Conservation (phyloP, 1,140 invertebrate genomes). For the Lepidotrigona ventralis region DNA sequence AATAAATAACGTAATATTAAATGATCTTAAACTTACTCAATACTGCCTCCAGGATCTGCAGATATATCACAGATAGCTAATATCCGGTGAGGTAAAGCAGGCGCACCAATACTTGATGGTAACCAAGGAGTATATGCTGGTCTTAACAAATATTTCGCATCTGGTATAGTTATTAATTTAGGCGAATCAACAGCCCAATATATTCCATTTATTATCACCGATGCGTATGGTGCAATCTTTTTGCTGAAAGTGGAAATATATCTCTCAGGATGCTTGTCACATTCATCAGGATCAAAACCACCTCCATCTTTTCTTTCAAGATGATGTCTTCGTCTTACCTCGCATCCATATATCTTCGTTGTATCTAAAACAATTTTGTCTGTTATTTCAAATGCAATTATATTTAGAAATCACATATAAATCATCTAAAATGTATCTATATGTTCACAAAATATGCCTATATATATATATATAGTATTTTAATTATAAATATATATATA, state of each 20-base stretch:
- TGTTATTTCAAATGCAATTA: neutral
- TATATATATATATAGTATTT: neutral
- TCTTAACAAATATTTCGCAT: slow-evolving; percentile 95
- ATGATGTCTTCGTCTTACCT: slow-evolving; percentile 95
- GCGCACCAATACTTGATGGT: slow-evolving; percentile 91
- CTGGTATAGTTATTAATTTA: slow-evolving; percentile 97
- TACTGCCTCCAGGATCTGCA: slow-evolving; percentile 98
- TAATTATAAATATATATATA: neutral
- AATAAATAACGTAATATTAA: neutral
- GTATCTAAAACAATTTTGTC: slow-evolving; percentile 82
- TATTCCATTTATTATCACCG: slow-evolving; percentile 98
- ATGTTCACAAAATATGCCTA: neutral
- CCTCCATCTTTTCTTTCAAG: slow-evolving; percentile 94
- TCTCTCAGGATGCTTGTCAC: slow-evolving; percentile 93
- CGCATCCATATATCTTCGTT: slow-evolving; percentile 97
- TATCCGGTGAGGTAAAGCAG: slow-evolving; percentile 94
- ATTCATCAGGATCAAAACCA: slow-evolving; percentile 94
- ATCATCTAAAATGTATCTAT: no score
- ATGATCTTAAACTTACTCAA: slow-evolving; percentile 84
- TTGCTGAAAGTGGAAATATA: slow-evolving; percentile 98
- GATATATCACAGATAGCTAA: slow-evolving; percentile 98
- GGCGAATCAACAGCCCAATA: slow-evolving; percentile 99
- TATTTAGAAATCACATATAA: neutral
- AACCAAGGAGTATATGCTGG: slow-evolving; percentile 96
- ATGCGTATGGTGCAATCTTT: slow-evolving; percentile 98